phyloP scores from a whole-genome alignment of 2,888 invertebrate species.

The Iphiclides podalirius region DNA sequence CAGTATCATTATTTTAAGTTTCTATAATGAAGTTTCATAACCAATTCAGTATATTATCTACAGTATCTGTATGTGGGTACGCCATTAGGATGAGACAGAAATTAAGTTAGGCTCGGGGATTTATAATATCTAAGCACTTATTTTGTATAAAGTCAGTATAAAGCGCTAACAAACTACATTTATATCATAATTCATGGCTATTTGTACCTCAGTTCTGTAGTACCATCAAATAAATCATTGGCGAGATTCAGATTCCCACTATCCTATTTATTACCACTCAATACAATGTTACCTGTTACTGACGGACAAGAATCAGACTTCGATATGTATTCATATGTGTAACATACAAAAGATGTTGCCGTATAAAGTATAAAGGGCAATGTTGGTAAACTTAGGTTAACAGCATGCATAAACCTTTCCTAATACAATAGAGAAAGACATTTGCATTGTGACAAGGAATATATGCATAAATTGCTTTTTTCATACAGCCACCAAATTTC shows the following conservation, averaged over 20 bases:
- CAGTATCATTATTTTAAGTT: neutral
- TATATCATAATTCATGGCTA: slow-evolving; percentile 46
- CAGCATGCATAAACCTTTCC: too few species aligned
- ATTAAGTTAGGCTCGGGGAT: neutral
- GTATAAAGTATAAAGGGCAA: neutral
- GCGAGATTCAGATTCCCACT: slow-evolving; percentile 15
- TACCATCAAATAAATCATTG: slow-evolving; percentile 35
- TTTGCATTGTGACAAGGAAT: too few species aligned
- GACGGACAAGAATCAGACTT: slow-evolving; percentile 25
- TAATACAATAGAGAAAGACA: too few species aligned
- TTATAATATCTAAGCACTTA: slow-evolving; percentile 6
- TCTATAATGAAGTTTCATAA: neutral
- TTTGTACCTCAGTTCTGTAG: slow-evolving; percentile 61
- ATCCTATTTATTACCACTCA: neutral
- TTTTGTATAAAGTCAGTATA: slow-evolving; percentile 40
- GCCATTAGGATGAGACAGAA: slow-evolving; percentile 1
- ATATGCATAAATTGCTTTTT: too few species aligned
- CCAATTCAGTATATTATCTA: neutral
- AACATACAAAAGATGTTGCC: slow-evolving; percentile 22
- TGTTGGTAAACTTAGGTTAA: too few species aligned
- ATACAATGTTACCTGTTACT: neutral
- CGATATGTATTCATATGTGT: slow-evolving; percentile 51
- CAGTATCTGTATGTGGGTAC: neutral
- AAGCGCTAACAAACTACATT: slow-evolving; percentile 43
- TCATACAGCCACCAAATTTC: too few species aligned